These are phyloP conservation scores for Girardinus metallicus DNA, from an alignment of 2,797 vertebrate genomes.

Conservation along the genomic window DNA sequence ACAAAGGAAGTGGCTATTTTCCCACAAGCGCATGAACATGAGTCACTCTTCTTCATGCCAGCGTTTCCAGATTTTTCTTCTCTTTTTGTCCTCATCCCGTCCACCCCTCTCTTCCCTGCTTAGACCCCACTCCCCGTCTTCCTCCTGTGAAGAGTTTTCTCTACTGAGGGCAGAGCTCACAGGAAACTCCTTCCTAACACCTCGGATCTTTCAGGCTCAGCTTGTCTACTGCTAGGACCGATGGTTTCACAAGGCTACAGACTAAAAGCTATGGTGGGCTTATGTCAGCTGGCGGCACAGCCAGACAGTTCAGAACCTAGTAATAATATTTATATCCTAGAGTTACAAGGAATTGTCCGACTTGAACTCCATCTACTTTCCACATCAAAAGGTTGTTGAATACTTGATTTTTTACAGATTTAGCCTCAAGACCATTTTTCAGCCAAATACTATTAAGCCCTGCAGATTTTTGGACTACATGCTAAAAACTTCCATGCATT, in stretches of 20 bases:
- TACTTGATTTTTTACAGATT: conserved; percentile 14
- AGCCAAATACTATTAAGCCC: not conserved
- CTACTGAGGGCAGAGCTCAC: conserved; percentile 50
- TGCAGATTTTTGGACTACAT: conserved; percentile 14
- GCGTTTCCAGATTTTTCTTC: conserved; percentile 69
- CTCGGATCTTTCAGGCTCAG: conserved; percentile 59
- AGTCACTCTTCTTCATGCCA: conserved; percentile 68
- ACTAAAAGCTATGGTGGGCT: conserved; percentile 31
- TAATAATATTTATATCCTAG: conserved; percentile 7
- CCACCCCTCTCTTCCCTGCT: conserved; percentile 14
- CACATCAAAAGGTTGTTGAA: conserved; percentile 1
- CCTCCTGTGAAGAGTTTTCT: conserved; percentile 23
- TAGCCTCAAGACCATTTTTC: conserved; percentile 9
- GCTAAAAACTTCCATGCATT: not conserved
- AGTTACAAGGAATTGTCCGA: conserved; percentile 2
- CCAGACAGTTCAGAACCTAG: conserved; percentile 7
- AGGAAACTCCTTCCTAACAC: conserved; percentile 62
- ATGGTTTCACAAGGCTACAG: conserved; percentile 22
- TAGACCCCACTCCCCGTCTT: conserved; percentile 3
- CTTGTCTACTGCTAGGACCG: conserved; percentile 39
- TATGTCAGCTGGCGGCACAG: conserved; percentile 18
- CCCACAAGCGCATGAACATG: conserved; percentile 76
- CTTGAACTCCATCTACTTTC: not conserved
- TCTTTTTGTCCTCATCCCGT: conserved; percentile 48
- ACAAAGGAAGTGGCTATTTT: conserved; percentile 74